phyloP scores from a whole-genome alignment of 2,797 vertebrate species.

The Trichosurus vulpecula region DNA sequence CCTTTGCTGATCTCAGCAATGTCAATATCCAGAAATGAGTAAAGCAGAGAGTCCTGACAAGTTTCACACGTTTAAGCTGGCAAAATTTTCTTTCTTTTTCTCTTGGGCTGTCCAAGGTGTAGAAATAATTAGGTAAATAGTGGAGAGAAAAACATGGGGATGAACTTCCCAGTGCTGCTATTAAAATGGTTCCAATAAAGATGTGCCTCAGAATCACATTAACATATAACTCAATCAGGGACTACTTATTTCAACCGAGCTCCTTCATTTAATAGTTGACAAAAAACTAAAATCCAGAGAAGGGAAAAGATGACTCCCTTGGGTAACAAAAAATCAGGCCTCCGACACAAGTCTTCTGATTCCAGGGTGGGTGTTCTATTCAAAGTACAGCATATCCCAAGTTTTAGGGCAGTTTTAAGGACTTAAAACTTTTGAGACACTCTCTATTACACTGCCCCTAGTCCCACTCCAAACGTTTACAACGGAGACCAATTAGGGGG shows the following conservation, averaged over 20 bases:
- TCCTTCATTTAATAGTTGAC: not conserved
- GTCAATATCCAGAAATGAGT: not conserved
- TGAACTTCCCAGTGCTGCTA: not conserved
- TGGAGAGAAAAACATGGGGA: no score
- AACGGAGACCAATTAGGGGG: fast-evolving
- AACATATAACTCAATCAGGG: not conserved
- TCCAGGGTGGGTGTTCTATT: not conserved
- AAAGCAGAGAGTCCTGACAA: not conserved
- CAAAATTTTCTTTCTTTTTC: not conserved
- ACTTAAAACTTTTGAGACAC: not conserved
- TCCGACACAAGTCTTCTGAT: not conserved
- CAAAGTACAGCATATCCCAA: not conserved
- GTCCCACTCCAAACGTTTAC: not conserved
- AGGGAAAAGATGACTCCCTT: not conserved
- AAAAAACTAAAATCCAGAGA: not conserved
- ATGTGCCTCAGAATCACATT: not conserved
- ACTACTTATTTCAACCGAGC: not conserved
- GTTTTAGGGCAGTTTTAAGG: not conserved
- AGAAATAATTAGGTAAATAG: not conserved
- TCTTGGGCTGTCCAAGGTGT: not conserved
- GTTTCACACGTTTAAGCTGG: not conserved
- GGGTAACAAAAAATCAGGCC: not conserved
- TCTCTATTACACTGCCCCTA: not conserved
- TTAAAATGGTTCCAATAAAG: not conserved
- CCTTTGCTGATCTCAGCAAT: not conserved